Percentiles rank a stretch among this genome's conserved stretches.
Conservation (phyloP, 2,888 invertebrate species). For the Gari tellinella region DNA sequence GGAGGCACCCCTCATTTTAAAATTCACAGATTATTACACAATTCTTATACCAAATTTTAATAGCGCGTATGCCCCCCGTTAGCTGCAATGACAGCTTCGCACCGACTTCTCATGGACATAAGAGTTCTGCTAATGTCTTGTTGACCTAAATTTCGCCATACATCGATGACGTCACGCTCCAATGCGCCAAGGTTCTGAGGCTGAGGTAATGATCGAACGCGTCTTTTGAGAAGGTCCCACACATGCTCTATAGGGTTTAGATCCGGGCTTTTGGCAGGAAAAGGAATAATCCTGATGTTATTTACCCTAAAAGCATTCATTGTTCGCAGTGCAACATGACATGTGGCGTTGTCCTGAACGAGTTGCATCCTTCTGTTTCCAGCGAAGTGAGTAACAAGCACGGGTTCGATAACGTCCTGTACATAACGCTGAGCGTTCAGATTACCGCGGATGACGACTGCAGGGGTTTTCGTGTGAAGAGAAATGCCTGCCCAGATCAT, state of each 20-base stretch:
- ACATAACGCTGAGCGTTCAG: neutral
- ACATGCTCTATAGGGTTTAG: conserved; percentile 3
- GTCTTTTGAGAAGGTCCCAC: conserved; percentile 5
- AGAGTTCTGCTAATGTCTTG: too few species aligned
- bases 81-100: too few species aligned
- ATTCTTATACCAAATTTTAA: too few species aligned
- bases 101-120: too few species aligned
- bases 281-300: neutral
- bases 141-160: too few species aligned
- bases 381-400: neutral
- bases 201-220: neutral
- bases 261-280: neutral
- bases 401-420: neutral
- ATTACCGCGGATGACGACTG: neutral
- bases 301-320: conserved; percentile 4
- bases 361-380: neutral
- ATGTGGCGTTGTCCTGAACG: neutral
- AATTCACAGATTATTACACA: too few species aligned
- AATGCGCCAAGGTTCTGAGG: too few species aligned
- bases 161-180: too few species aligned
- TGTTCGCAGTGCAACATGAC: conserved; percentile 3
- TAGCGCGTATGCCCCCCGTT: too few species aligned
- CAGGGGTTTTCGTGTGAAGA: conserved; percentile 2
- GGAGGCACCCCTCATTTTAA: too few species aligned
- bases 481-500: conserved; percentile 3